A percentile compares a stretch with the other conserved stretches of the same genome.
Conservation (phyloP, 2,113 vertebrate genomes). For the Leptobrachium leishanense region DNA sequence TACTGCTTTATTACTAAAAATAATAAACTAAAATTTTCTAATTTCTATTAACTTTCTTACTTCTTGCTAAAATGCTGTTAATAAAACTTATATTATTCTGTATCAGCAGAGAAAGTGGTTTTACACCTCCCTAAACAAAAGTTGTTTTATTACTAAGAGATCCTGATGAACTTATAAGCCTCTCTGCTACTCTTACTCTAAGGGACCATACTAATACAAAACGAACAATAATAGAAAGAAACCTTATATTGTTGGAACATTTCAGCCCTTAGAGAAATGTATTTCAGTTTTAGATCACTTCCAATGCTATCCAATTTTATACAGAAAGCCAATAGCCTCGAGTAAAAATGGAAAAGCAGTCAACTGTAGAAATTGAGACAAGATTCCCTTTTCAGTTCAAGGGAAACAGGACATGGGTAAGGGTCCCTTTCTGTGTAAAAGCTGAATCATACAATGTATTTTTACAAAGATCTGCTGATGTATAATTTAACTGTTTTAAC, state of each 20-base stretch:
- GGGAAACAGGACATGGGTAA: conserved; percentile 19
- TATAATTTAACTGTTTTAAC: background rate
- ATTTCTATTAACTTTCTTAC: too few relatives aligned
- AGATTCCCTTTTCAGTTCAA: conserved; percentile 16
- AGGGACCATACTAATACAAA: background rate
- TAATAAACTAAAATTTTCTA: too few relatives aligned
- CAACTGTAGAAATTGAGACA: conserved; percentile 25
- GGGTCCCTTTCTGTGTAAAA: conserved; percentile 6
- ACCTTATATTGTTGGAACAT: conserved; percentile 2
- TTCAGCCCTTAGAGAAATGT: conserved; percentile 26
- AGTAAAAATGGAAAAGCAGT: conserved; percentile 31
- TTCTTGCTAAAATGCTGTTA: too few relatives aligned
- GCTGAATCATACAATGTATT: conserved; percentile 1
- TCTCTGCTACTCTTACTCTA: background rate
- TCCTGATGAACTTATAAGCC: background rate
- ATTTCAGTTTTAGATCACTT: conserved; percentile 24
- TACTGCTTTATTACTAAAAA: too few relatives aligned
- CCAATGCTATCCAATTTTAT: conserved; percentile 19
- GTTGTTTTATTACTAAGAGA: background rate
- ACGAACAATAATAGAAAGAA: conserved; percentile 9
- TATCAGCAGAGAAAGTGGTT: background rate
- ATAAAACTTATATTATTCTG: too few relatives aligned
- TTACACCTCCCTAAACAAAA: background rate
- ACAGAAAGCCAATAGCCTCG: conserved; percentile 27
- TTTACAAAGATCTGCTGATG: background rate